A percentile compares a stretch with the other conserved stretches of the same genome.
Conservation (phyloP, 2,888 invertebrate species). For the Hirtodrosophila trivittata region DNA sequence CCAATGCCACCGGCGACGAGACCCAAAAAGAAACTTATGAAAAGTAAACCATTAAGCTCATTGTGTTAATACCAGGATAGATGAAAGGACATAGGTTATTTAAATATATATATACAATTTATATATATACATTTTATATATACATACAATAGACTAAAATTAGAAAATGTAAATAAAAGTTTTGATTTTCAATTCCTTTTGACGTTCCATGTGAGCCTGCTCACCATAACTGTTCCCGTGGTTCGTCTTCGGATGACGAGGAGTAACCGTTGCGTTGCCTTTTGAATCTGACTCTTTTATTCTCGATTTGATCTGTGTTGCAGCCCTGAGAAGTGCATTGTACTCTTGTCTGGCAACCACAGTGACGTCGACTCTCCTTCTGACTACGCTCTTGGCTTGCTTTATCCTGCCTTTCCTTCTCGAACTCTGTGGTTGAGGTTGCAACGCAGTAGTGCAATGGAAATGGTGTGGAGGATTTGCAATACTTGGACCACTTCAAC, state of each 20-base stretch:
- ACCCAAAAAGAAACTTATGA: constrained; percentile 28
- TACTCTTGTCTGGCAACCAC: constrained; percentile 27
- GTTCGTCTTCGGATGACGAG: no score
- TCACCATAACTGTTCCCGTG: no score
- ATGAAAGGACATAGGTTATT: neutral
- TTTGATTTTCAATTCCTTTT: neutral
- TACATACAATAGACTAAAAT: constrained; percentile 14
- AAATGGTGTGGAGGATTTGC: constrained; percentile 39
- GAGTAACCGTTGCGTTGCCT: no score
- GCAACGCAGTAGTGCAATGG: constrained; percentile 49
- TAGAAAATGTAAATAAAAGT: constrained; percentile 11
- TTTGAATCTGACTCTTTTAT: no score
- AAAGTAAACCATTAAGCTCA: constrained; percentile 35
- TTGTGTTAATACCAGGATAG: constrained; percentile 30
- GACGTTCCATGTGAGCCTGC: no score
- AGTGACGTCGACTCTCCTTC: neutral
- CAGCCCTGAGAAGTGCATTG: constrained; percentile 1
- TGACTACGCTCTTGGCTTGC: neutral
- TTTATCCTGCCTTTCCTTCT: neutral
- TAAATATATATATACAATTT: no score
- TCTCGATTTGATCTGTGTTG: constrained; percentile 6
- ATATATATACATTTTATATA: neutral
- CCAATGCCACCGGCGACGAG: neutral
- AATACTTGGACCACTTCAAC: constrained; percentile 67
- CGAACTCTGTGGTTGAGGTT: constrained; percentile 67